Base-by-base conservation (phyloP, 2,113 vertebrate genomes). In the Prunella fulvescens region DNA sequence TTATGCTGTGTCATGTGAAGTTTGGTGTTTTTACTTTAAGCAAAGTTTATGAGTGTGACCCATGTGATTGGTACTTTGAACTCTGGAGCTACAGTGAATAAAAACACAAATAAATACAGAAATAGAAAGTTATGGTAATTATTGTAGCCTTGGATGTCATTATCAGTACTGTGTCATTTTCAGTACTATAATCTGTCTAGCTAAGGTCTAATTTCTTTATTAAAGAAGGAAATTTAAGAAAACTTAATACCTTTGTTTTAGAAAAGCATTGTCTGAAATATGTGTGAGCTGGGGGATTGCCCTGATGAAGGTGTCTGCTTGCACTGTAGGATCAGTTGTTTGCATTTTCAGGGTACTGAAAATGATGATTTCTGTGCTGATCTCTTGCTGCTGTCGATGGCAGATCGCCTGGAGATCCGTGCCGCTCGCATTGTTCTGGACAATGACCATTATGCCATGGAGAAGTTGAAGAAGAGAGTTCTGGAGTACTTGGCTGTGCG, bases 381-480 rank as follows among this genome's bases (percentile, higher is more conserved):
- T 50, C 18, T 61, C 12, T 39, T 89, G 86, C 54, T 94, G 9
- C 93, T 95, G 31, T 74, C 9, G 5, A 31, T 92, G 44, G 47
- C 95, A 99, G 99, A 99, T 97, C 98, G 98, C 60, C 97, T 99
- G 92, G 99, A 99, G 94, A 99, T 99, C 92, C 97, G 97, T 14
- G 98, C 99, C 6, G 99, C 99, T 53, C 98, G 99, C 5, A 97
- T 99, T 48, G 98, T 99, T 19, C 61, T 99, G 97, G 99, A 99
- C 96, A 99, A 98, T 16, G 99, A 99, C 90, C 99, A 99, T 90
- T 99, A 99, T 4, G 99, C 99, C 88, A 98, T 99, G 99, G 98
- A 99, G 78, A 99, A 99, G 93, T 72, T 99, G 97, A 99, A 99
- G 98, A 99, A 98, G 91, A 98, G 99, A 15, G 99, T 99, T 77